phyloP scores from a whole-genome alignment of 2,113 vertebrate genomes.

The Saccopteryx bilineata region DNA sequence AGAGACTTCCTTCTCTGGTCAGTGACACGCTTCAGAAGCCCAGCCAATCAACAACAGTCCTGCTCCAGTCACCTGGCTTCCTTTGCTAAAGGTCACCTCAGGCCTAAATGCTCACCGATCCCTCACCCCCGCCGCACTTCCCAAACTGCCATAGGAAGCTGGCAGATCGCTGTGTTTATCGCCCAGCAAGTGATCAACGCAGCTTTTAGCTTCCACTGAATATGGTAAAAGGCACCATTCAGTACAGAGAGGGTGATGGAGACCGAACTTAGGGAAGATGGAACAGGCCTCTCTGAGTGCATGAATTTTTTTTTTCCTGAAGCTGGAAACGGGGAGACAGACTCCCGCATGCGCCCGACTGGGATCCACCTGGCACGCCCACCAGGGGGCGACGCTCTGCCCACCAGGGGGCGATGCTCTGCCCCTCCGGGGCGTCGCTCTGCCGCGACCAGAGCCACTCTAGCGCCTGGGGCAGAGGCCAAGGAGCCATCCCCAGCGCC shows the following conservation, averaged over 20 bases:
- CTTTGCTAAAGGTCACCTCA: neutral
- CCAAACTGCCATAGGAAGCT: neutral
- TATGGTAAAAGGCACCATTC: neutral
- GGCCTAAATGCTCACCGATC: neutral
- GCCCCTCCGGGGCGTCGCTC: too few relatives aligned
- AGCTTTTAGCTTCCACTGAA: neutral
- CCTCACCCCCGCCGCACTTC: neutral
- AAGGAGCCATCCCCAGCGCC: too few relatives aligned
- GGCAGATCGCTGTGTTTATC: neutral
- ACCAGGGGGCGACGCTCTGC: too few relatives aligned
- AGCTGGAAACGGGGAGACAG: too few relatives aligned
- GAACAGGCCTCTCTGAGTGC: neutral
- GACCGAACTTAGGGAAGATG: too few relatives aligned
- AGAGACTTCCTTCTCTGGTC: accelerated
- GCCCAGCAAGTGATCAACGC: neutral
- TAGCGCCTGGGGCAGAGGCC: too few relatives aligned
- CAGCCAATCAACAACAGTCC: neutral
- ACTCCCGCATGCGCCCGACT: too few relatives aligned
- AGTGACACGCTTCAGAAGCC: neutral
- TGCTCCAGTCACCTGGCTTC: neutral
- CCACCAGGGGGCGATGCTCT: too few relatives aligned
- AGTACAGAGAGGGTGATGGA: neutral
- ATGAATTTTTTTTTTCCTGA: too few relatives aligned
- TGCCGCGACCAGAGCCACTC: too few relatives aligned
- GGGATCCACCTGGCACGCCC: too few relatives aligned